These are phyloP conservation scores for Anthrax anthrax DNA, from an alignment of 2,888 invertebrate species.

Conservation along the genomic window DNA sequence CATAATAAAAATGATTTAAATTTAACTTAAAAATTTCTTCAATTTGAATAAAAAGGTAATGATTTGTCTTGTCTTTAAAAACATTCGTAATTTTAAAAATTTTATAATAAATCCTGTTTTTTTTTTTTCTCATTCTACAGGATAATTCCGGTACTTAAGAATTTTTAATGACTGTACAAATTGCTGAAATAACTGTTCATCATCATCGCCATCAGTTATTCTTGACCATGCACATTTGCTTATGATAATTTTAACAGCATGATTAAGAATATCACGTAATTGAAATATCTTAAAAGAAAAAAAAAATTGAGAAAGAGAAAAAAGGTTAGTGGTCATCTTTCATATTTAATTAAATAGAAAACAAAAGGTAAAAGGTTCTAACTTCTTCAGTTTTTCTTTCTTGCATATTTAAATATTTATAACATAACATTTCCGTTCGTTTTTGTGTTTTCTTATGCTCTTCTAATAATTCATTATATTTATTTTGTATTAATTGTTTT, in stretches of 20 bases:
- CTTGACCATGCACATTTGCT: background rate
- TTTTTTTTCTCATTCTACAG: too few species aligned
- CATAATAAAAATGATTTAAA: too few species aligned
- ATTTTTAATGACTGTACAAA: background rate
- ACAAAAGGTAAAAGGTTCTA: constrained; percentile 1
- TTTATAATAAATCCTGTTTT: too few species aligned
- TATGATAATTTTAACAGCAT: background rate
- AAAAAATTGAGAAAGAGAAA: background rate
- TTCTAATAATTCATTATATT: constrained; percentile 20
- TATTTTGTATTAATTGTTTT: constrained; percentile 20
- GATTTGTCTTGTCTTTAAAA: too few species aligned
- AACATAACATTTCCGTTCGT: constrained; percentile 17
- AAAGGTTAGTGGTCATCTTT: too few species aligned
- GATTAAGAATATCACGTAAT: constrained; percentile 2
- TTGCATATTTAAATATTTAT: constrained; percentile 21
- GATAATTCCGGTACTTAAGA: background rate
- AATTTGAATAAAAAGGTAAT: too few species aligned
- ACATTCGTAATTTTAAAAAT: too few species aligned
- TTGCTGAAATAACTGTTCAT: background rate
- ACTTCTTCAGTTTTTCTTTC: constrained; percentile 24
- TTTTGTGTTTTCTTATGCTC: constrained; percentile 12
- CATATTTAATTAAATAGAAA: background rate
- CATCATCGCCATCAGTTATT: background rate
- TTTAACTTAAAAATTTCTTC: too few species aligned
- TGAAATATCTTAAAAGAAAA: constrained; percentile 2